Base-by-base conservation (phyloP, 2,113 vertebrate genomes). In the Australoheros scitulus region DNA sequence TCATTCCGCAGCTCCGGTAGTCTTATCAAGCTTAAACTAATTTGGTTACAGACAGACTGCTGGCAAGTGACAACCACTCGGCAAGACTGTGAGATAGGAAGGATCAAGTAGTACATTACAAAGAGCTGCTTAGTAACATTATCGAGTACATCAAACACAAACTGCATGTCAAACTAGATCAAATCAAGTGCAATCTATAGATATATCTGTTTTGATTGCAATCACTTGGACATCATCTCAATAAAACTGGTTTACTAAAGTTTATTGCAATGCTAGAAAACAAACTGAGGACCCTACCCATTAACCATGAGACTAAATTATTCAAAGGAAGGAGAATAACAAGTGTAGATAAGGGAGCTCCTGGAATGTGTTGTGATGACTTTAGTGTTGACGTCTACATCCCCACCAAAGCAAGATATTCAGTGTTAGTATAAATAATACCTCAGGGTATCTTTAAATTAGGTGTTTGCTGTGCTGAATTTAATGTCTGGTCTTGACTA, bases 281-380 rank as follows among this genome's bases (percentile, higher is more conserved):
- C 64, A 64, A 74, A 70, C 9, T 17, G 63, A 14, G 13, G 11
- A 83, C 61, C 41, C 59, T 56, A 9, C 6, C 29, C 70, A 86
- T 65, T 81, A 80, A 80, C 14, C 38, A 50, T 34, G 6, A 74
- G 29, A 58, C 34, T 84, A 85, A 86, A 84, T 89, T 61, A 82
- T 89, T 89, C 60, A 87, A 63, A 58, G 76, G n/a, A 29, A 55
- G 20, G 22, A 60, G 63, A 78, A 77, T 79, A 59, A 64, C 74
- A 55, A 61, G 61, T 32, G 57, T 72, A 70, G 50, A 82, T 50
- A 52, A 75, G 58, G 61, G 38, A 78, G 57, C 60, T 75, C 2
- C 56, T 22, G 20, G 63, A 77, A 77, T 65, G 64, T 59, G 77
- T 77, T 36, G 29, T 72, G 61, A 72, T 80, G 61, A 63, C 57